Percentiles rank a stretch among this genome's conserved stretches.
Conservation (phyloP, 2,888 invertebrate genomes). For the Synanthedon vespiformis region DNA sequence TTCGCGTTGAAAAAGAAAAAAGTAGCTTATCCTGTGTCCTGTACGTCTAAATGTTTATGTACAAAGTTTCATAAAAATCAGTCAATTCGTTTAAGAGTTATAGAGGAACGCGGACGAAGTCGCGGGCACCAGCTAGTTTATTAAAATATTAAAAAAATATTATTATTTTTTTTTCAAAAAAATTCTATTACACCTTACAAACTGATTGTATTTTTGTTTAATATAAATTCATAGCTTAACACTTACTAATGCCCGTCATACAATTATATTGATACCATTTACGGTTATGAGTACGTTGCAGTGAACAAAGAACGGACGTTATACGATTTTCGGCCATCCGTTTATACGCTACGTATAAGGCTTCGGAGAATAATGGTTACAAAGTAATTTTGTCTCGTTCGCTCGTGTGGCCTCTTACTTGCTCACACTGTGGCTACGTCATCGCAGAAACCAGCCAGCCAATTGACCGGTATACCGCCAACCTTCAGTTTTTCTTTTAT, state of each 20-base stretch:
- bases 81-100: too few relatives aligned
- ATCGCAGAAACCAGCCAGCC: conserved; percentile 68
- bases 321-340: conserved; percentile 60
- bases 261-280: conserved; percentile 24
- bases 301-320: conserved; percentile 57
- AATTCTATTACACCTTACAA: too few relatives aligned
- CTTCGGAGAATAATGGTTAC: conserved; percentile 57
- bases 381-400: not conserved
- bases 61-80: too few relatives aligned
- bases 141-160: too few relatives aligned
- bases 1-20: too few relatives aligned
- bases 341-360: conserved; percentile 58
- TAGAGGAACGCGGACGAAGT: too few relatives aligned
- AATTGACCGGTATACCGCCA: conserved; percentile 69
- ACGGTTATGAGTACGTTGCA: conserved; percentile 29
- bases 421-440: conserved; percentile 48
- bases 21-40: too few relatives aligned
- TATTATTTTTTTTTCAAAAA: too few relatives aligned
- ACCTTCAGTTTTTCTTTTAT: conserved; percentile 70
- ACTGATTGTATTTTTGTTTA: too few relatives aligned
- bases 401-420: conserved; percentile 9
- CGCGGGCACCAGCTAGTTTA: too few relatives aligned
- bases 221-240: not conserved
- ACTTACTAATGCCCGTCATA: conserved; percentile 24
- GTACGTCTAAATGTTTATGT: too few relatives aligned